Evolutionary conservation across 2,888 invertebrate genomes (phyloP), one percentile per base, ranked within the genome.

Genomic region (Aleiodes alternator): DNA sequence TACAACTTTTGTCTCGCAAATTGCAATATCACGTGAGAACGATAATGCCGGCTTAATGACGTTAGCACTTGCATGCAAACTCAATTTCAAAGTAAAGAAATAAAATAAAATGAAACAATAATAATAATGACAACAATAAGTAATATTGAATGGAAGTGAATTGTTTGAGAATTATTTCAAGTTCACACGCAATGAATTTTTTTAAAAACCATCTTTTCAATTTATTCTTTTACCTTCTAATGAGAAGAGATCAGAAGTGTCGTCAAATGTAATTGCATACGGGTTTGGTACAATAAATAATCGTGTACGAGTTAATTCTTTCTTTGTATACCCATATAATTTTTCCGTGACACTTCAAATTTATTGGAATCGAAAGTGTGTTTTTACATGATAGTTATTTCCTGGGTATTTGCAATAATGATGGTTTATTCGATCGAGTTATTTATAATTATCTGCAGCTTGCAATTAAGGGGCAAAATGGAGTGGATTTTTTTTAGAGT

Each of bases 1-100:
- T 48, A 8, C 12, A 14, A 16, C 64, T 48, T 34, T 61, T 64
- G 64, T 64, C 48, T 64, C 57, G 61, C 69, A 74, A 74, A 74
- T 74, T 74, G 69, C 69, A 69, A 61, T 74, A 69, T 74, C 43
- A 74, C 69, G 69, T 74, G 74, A 69, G 50, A 43, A 43, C 48
- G 56, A 68, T 73, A 55, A 56, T 57, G 53, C 51, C 34, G 38
- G 16, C 64, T 38, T 74, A 70, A 69, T 74, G 59, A 69, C 59
- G 50, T 34, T 9, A 50, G 12, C 23, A 69, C 61, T 31, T 8
- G 61, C 61, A 61, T 12, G 64, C 64, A 43, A 64, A 43, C 12
- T 48, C 43, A 16, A 64, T 64, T 64, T 48, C 7, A 43, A 43
- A 7, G 3, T n/a, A 23, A 64, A 48, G 48, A 48, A 14, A 8